Evolutionary conservation across 37 sponge, comb jelly and placozoan genomes (phyloP), one percentile per base, ranked within the genome.

Genomic region (Axinella damicornis): DNA sequence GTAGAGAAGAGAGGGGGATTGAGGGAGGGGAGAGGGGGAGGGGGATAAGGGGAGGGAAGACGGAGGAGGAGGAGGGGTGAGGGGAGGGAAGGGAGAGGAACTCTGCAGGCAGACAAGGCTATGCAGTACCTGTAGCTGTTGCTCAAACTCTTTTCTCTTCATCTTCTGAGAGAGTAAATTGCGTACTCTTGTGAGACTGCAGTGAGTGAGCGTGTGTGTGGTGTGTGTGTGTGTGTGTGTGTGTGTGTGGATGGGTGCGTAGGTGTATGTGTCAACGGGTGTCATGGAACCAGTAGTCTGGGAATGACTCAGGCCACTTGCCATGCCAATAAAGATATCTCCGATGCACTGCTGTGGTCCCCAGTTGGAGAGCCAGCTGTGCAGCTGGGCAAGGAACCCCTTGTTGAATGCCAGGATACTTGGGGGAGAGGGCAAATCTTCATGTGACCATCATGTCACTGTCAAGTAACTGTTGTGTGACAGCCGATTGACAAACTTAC

Each of bases 131-230:
- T 70, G n/a, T 15, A 94, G 77, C 24, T 57, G 58, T 15, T 27
- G 68, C 34, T 97, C 96, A 88, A 97, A 92, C 2, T 97, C 98
- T 59, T 95, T 95, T 67, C 79, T 77, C 55, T 79, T 96, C 66
- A 76, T 70, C 55, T 76, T 54, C 41, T 75, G 46, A 9, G 58
- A 53, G 9, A 97, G 74, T 0, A 80, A 33, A 77, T 28, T 97
- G 95, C 77, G 95, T 92, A 57, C 89, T 89, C 80, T 89, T 89
- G 82, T 93, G 86, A 4, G 80, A 68, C 38, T 89, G 94, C 28
- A 25, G 69, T n/a, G n/a, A n/a, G n/a, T n/a, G n/a, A n/a, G n/a
- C n/a, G n/a, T n/a, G n/a, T n/a, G n/a, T n/a, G n/a, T n/a, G n/a
- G n/a, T n/a, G n/a, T n/a, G n/a, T n/a, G n/a, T n/a, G n/a, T n/a